Percentiles rank a stretch among this genome's conserved stretches.
phyloP scores from a whole-genome alignment of 2,797 vertebrate species.

The Lophotriccus pileatus region DNA sequence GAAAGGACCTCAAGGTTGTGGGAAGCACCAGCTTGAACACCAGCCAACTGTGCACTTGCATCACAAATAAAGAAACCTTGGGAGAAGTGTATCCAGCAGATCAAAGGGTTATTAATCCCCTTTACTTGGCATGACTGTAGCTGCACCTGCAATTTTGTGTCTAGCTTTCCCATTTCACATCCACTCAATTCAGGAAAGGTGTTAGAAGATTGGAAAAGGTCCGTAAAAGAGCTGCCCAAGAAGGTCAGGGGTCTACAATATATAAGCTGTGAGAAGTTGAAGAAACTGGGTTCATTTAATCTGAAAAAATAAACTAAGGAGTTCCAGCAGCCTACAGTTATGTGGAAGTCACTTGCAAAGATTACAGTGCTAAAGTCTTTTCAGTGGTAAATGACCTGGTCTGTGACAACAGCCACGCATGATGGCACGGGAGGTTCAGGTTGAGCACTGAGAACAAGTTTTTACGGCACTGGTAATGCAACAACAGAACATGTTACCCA shows the following conservation, averaged over 20 bases:
- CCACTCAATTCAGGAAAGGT: not conserved
- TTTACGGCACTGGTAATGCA: not conserved
- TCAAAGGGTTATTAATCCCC: not conserved
- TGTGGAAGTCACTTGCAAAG: not conserved
- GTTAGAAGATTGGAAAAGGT: not conserved
- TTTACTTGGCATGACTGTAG: not conserved
- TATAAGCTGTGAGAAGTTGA: not conserved
- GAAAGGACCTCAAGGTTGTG: not conserved
- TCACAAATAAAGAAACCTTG: not conserved
- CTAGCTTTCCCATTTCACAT: not conserved
- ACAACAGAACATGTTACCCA: not conserved
- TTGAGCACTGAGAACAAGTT: rapidly evolving
- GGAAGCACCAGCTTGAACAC: not conserved
- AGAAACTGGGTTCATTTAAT: not conserved
- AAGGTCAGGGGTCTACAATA: not conserved
- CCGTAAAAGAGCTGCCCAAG: not conserved
- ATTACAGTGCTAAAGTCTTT: not conserved
- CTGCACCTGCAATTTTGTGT: not conserved
- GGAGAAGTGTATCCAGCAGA: not conserved
- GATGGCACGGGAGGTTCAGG: not conserved
- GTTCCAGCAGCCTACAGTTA: not conserved
- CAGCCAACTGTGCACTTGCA: not conserved
- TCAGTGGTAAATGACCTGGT: not conserved
- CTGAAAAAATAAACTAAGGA: not conserved
- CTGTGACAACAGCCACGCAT: not conserved